These are phyloP conservation scores for Miichthys miiuy DNA, from an alignment of 2,797 vertebrate genomes.

Conservation along the genomic window DNA sequence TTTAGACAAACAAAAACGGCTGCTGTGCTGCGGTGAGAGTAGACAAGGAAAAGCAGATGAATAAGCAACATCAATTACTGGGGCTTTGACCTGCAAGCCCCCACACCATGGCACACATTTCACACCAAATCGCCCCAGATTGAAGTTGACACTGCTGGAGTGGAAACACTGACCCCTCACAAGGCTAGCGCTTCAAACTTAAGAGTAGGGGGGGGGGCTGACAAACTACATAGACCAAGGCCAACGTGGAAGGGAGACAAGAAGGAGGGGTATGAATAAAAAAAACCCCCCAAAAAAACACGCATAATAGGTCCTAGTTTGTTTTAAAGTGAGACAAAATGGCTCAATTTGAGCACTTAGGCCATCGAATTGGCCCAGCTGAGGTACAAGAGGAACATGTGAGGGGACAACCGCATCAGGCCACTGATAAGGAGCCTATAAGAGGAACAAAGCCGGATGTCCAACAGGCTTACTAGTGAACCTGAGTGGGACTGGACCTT, in stretches of 20 bases:
- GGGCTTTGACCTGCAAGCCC: slow-evolving; percentile 89
- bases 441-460: slow-evolving; percentile 86
- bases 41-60: slow-evolving; percentile 93
- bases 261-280: slow-evolving; percentile 86
- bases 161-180: slow-evolving; percentile 90
- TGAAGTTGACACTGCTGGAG: slow-evolving; percentile 93
- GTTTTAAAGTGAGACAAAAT: slow-evolving; percentile 99
- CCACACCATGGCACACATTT: slow-evolving; percentile 92
- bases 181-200: slow-evolving; percentile 86
- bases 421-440: slow-evolving; percentile 84
- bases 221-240: slow-evolving; percentile 78
- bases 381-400: slow-evolving; percentile 90
- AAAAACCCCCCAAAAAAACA: slow-evolving; percentile 83
- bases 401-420: slow-evolving; percentile 89
- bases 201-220: slow-evolving; percentile 62
- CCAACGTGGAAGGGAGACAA: slow-evolving; percentile 71
- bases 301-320: slow-evolving; percentile 93
- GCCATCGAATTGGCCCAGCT: slow-evolving; percentile 89
- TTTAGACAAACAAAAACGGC: slow-evolving; percentile 91
- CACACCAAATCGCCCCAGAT: slow-evolving; percentile 95
- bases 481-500: slow-evolving; percentile 79
- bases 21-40: slow-evolving; percentile 82
- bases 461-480: slow-evolving; percentile 87
- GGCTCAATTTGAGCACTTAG: slow-evolving; percentile 99
- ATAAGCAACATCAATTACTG: slow-evolving; percentile 97